Base-by-base conservation (phyloP, 92 coral and sea anemone species). In the Palythoa grandiflora region DNA sequence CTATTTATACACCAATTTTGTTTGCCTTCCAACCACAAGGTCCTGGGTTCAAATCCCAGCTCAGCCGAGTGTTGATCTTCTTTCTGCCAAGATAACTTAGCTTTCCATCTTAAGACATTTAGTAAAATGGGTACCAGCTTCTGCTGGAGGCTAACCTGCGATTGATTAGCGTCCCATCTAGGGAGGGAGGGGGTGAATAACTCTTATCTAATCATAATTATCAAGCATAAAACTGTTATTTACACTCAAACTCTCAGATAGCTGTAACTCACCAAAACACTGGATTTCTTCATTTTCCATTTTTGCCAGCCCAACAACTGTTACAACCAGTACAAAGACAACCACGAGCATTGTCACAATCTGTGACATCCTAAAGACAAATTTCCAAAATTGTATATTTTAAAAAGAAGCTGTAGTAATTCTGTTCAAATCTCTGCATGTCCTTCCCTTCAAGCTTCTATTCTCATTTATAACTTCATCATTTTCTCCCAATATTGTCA, bases 251-350 rank as follows among this genome's bases (percentile, higher is more conserved):
- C 44, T 16, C 84, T 40, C 5, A 6, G 20, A 51, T 17, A 16
- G 39, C 57, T 8, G 52, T 40, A 21, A 59, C 84, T 66, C 59
- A 94, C 98, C 98, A 76, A 90, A 66, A 75, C 98, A 96, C 81
- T 96, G 98, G 28, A 59, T 65, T 44, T 76, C 87, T 84, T 96
- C 98, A 59, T 77, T 75, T 38, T 93, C 93, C 92, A 90, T 92
- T 70, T 94, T 94, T 57, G 95, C 95, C 40, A 94, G 88, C 51
- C 98, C 98, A 35, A 94, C 87, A 71, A 90, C 66, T 11, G 87
- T 87, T 16, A 87, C 90, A 28, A 90, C 88, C 71, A 91, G 38
- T 55, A 94, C 60, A 73, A 83, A 93, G n/a, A 92, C 44, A 12
- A 92, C 9, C 1, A 80, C 11, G 1, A 85, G 21, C 3, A 80